Evolutionary conservation across 2,797 vertebrate genomes (phyloP).

Genomic region (Momotus momota): DNA sequence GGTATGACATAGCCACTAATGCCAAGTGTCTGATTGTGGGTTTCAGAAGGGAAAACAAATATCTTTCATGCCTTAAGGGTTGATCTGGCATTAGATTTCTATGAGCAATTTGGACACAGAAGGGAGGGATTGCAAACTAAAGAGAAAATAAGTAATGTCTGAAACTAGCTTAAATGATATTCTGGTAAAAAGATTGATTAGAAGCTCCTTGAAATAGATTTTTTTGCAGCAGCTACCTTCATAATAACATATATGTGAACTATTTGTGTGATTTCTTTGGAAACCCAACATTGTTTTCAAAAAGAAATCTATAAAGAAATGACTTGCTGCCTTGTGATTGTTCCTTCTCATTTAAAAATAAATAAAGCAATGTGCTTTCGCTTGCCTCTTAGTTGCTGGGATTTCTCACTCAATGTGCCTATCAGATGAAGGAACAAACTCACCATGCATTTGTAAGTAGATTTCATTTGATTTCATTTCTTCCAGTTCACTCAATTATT

Average conservation of each 20-base stretch:
- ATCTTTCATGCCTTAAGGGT: conserved; percentile 78
- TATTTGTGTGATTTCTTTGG: not conserved
- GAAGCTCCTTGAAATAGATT: not conserved
- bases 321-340: not conserved
- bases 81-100: conserved; percentile 78
- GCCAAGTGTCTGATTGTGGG: conserved; percentile 62
- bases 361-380: not conserved
- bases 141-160: conserved; percentile 75
- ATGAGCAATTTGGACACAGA: conserved; percentile 82
- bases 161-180: conserved; percentile 50
- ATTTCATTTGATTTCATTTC: not conserved
- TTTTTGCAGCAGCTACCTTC: not conserved
- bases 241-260: not conserved
- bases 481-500: not conserved
- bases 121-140: conserved; percentile 73
- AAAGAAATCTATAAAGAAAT: not conserved
- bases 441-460: not conserved
- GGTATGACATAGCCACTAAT: conserved; percentile 58
- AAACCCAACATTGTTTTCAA: not conserved
- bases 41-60: conserved; percentile 77
- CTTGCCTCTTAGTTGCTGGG: not conserved
- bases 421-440: not conserved
- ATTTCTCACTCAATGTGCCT: not conserved
- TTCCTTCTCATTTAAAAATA: not conserved
- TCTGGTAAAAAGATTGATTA: not conserved